Conservation (phyloP, 2,888 invertebrate species). For the Pyrocoelia pectoralis region DNA sequence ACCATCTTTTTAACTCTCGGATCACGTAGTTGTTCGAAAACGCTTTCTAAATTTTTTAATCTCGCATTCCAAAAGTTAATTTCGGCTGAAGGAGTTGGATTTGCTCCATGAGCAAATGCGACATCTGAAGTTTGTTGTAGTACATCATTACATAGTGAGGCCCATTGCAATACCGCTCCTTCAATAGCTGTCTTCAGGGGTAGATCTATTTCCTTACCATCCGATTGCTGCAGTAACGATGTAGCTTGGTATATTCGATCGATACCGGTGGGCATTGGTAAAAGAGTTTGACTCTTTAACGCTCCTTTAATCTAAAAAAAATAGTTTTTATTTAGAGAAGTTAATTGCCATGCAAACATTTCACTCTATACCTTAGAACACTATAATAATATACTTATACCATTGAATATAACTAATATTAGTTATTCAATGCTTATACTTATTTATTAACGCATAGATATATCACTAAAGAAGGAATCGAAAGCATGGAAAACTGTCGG, state of each 20-base stretch:
- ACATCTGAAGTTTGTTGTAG: constrained; percentile 78
- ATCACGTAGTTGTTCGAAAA: constrained; percentile 85
- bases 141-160: constrained; percentile 71
- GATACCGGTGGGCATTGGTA: constrained; percentile 85
- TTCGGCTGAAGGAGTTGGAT: constrained; percentile 77
- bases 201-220: constrained; percentile 69
- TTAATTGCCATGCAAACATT: no score
- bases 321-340: neutral
- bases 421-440: no score
- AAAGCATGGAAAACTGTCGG: no score
- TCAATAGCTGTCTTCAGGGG: constrained; percentile 84
- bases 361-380: no score
- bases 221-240: constrained; percentile 60
- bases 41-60: constrained; percentile 83
- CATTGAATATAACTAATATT: no score
- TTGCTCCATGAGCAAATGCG: constrained; percentile 71
- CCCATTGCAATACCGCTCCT: constrained; percentile 88
- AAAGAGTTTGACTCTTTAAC: constrained; percentile 83
- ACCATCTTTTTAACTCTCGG: constrained; percentile 85
- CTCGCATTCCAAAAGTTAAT: constrained; percentile 83
- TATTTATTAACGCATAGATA: no score
- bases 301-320: constrained; percentile 72
- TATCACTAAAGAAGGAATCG: no score
- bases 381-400: no score
- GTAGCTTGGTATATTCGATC: constrained; percentile 72